Conservation (phyloP, 1,140 invertebrate species). For the Sipha flava region DNA sequence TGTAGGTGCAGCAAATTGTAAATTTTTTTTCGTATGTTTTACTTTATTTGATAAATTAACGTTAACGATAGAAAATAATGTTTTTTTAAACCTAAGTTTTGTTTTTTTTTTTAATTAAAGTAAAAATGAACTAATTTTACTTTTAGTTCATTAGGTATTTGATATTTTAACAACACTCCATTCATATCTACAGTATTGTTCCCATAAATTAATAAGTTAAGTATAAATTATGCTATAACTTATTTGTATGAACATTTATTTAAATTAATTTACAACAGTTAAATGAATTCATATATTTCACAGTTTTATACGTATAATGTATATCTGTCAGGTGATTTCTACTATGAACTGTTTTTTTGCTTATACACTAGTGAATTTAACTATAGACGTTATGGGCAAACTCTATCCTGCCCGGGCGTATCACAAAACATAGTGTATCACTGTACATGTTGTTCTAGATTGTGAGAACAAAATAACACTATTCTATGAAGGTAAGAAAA, state of each 20-base stretch:
- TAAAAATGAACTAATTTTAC: too few species aligned
- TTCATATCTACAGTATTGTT: too few species aligned
- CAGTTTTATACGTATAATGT: too few species aligned
- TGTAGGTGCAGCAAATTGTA: too few species aligned
- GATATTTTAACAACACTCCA: too few species aligned
- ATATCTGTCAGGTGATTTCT: not conserved
- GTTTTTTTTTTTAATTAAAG: too few species aligned
- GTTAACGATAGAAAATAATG: too few species aligned
- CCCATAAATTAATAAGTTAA: not conserved
- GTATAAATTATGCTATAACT: not conserved
- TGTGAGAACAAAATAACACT: not conserved
- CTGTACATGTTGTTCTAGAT: not conserved
- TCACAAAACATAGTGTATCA: not conserved
- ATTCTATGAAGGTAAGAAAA: not conserved
- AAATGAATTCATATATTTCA: not conserved
- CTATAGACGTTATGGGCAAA: not conserved
- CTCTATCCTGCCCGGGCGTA: not conserved
- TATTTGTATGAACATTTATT: not conserved
- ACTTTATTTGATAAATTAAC: too few species aligned
- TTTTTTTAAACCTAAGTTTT: too few species aligned
- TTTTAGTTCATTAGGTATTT: too few species aligned
- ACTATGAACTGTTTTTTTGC: not conserved
- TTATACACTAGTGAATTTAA: not conserved
- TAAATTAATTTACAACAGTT: not conserved
- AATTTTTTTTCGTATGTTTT: too few species aligned